Conservation (phyloP, 2,888 invertebrate genomes). For the Bellardia bayeri region DNA sequence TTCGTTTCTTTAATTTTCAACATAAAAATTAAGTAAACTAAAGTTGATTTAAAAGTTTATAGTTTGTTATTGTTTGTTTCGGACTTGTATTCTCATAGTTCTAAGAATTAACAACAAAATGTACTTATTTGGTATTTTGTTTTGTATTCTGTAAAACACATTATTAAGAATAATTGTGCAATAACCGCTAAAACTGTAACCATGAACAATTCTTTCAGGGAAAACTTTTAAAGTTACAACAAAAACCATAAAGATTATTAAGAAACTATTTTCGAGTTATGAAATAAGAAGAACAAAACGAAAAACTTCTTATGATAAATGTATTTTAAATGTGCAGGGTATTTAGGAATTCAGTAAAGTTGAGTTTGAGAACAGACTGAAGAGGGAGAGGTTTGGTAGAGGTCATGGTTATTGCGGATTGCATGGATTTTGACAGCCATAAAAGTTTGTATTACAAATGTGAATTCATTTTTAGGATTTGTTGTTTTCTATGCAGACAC, state of each 20-base stretch:
- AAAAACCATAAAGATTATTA: conserved; percentile 52
- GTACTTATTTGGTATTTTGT: conserved; percentile 19
- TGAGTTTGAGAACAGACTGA: neutral
- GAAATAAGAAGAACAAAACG: neutral
- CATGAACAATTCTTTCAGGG: conserved; percentile 32
- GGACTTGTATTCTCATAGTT: neutral
- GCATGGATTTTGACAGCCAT: conserved; percentile 16
- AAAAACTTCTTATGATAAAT: conserved; percentile 35
- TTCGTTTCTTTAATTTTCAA: conserved; percentile 1
- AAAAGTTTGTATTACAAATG: conserved; percentile 22
- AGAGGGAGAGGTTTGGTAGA: neutral
- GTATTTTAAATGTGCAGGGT: conserved; percentile 41
- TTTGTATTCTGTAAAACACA: conserved; percentile 12
- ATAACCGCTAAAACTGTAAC: conserved; percentile 17
- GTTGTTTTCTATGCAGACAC: neutral
- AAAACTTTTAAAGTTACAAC: conserved; percentile 37
- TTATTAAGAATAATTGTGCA: conserved; percentile 38
- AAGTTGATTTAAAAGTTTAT: conserved; percentile 30
- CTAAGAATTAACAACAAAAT: conserved; percentile 1
- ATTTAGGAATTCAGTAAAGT: neutral
- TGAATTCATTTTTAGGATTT: neutral
- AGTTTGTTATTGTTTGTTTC: neutral
- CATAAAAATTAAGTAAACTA: neutral
- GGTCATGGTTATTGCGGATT: conserved; percentile 25
- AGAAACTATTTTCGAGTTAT: conserved; percentile 27